Evolutionary conservation across 2,113 vertebrate species (phyloP).

Genomic region (Pterocles gutturalis): DNA sequence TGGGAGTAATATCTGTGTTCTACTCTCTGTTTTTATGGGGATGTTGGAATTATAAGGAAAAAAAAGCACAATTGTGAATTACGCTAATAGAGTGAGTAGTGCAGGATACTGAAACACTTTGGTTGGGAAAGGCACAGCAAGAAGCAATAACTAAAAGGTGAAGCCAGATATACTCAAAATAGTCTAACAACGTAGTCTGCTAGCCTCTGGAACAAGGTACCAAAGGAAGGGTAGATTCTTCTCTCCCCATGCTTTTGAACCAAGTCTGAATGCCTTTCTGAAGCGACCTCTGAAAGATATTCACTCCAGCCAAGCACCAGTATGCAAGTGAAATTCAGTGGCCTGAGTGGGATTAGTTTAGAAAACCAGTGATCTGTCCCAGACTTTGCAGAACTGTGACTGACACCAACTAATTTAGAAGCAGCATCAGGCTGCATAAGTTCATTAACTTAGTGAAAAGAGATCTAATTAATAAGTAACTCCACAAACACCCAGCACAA

Average conservation of each 20-base stretch:
- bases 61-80: neutral
- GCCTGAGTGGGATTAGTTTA: constrained; percentile 18
- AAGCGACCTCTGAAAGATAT: neutral
- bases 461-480: constrained; percentile 68
- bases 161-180: neutral
- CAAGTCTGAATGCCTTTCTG: neutral
- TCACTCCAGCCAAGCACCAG: neutral
- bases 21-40: neutral
- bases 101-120: neutral
- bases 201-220: neutral
- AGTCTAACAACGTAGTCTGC: neutral
- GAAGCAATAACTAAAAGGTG: neutral
- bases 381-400: neutral
- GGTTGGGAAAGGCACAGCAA: neutral
- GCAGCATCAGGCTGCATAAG: constrained; percentile 54
- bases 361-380: constrained; percentile 22
- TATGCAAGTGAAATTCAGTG: neutral
- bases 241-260: neutral
- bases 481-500: constrained; percentile 48
- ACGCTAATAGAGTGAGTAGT: neutral
- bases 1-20: neutral
- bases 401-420: constrained; percentile 44
- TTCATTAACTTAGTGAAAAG: constrained; percentile 71
- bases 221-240: neutral
- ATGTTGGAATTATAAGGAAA: neutral